Evolutionary conservation across 1,140 invertebrate genomes (phyloP).

Genomic region (Acromyrmex echinatior): DNA sequence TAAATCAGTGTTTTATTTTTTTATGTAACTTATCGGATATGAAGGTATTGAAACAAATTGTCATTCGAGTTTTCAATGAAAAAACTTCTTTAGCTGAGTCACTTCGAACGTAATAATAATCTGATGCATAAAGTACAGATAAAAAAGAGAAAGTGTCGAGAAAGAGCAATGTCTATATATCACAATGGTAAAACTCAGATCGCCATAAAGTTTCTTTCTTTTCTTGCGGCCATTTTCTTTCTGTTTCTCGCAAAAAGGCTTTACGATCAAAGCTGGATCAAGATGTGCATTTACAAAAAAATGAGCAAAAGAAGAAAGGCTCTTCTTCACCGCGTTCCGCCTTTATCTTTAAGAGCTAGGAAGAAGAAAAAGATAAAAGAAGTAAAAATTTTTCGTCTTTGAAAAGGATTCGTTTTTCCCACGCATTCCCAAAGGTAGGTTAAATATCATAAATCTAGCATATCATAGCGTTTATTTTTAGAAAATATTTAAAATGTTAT

Average conservation of each 20-base stretch:
- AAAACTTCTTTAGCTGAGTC: constrained; percentile 22
- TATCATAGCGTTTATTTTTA: background rate
- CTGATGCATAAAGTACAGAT: background rate
- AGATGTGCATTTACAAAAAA: constrained; percentile 41
- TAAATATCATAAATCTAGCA: background rate
- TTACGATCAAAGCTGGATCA: constrained; percentile 38
- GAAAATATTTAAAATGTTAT: constrained; percentile 9
- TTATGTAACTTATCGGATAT: background rate
- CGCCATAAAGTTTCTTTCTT: background rate
- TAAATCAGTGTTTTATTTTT: background rate
- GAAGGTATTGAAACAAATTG: background rate
- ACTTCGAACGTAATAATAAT: constrained; percentile 13
- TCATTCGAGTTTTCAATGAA: constrained; percentile 22
- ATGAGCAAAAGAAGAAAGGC: constrained; percentile 7
- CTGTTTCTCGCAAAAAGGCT: constrained; percentile 19
- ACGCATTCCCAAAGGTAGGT: background rate
- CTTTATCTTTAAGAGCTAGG: constrained; percentile 10
- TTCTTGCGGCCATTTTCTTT: constrained; percentile 27
- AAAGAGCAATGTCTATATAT: constrained; percentile 7
- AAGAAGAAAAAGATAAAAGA: constrained; percentile 6
- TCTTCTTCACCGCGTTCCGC: background rate
- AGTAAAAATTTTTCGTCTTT: background rate
- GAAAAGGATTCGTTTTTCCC: constrained; percentile 1
- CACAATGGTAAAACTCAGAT: background rate
- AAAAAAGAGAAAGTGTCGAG: background rate